Percentiles rank a stretch among this genome's conserved stretches.
Conservation (phyloP, 1,140 invertebrate genomes). For the Brachionus sp. region DNA sequence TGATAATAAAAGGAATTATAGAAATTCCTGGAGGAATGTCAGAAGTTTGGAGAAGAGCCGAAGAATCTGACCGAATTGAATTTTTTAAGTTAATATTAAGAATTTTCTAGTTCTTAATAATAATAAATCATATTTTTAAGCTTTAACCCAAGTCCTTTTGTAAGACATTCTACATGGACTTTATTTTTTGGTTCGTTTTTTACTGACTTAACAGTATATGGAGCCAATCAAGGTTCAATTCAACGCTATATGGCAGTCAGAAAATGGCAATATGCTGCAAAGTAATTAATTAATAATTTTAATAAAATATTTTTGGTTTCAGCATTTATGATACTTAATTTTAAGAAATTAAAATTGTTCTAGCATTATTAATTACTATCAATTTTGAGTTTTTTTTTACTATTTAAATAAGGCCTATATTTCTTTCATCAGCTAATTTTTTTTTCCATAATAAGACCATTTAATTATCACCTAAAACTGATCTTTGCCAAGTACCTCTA, state of each 20-base stretch:
- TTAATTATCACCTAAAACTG: too few species aligned
- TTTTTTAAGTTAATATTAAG: conserved; percentile 26
- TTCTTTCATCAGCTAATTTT: too few species aligned
- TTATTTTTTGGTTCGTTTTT: conserved; percentile 81
- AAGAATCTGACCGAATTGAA: neutral
- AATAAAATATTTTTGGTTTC: neutral
- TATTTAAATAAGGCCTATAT: too few species aligned
- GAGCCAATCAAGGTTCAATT: conserved; percentile 85
- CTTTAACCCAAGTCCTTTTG: conserved; percentile 66
- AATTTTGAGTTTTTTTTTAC: too few species aligned
- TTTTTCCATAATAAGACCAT: too few species aligned
- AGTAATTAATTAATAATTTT: neutral
- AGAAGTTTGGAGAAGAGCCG: conserved; percentile 53
- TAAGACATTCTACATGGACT: conserved; percentile 83
- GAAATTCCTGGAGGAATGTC: conserved; percentile 4
- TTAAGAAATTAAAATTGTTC: too few species aligned
- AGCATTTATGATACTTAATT: too few species aligned
- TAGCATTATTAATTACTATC: too few species aligned
- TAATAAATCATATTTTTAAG: neutral
- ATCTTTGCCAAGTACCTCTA: too few species aligned
- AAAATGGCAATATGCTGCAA: conserved; percentile 50
- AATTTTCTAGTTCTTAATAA: neutral
- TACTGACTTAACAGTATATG: conserved; percentile 85
- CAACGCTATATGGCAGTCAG: conserved; percentile 79
- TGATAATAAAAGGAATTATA: conserved; percentile 53